A percentile compares a stretch with the other conserved stretches of the same genome.
Evolutionary conservation across 2,888 invertebrate genomes (phyloP).

Genomic region (Luperina nickerlii): DNA sequence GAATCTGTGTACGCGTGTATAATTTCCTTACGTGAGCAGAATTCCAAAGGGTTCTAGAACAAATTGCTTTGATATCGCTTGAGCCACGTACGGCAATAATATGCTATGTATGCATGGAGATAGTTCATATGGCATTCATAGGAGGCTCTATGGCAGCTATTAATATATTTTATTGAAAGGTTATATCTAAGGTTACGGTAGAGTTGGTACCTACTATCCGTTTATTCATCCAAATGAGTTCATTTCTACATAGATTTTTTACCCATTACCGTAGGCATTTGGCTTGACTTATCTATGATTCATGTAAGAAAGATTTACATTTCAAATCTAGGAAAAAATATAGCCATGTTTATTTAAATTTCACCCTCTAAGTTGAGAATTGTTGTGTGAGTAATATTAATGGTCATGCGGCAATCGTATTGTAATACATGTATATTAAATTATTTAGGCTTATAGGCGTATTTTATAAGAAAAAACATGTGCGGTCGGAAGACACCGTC

Average conservation of each 20-base stretch:
- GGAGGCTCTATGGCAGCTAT: slow-evolving; percentile 39
- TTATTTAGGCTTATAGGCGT: background rate
- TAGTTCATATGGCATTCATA: slow-evolving; percentile 44
- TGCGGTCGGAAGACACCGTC: background rate
- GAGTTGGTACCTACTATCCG: slow-evolving; percentile 5
- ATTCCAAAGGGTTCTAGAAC: slow-evolving; percentile 50
- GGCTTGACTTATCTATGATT: background rate
- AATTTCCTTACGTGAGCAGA: slow-evolving; percentile 63
- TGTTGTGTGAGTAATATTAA: background rate
- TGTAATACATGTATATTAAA: background rate
- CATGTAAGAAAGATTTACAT: background rate
- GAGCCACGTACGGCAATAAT: slow-evolving; percentile 54
- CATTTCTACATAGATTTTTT: background rate
- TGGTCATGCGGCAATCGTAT: background rate
- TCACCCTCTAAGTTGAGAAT: background rate
- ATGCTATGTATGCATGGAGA: slow-evolving; percentile 52
- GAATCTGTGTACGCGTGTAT: slow-evolving; percentile 61
- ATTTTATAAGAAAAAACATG: background rate
- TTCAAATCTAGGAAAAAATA: background rate
- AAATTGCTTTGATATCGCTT: slow-evolving; percentile 59
- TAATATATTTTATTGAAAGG: slow-evolving; percentile 50
- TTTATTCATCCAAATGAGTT: slow-evolving; percentile 9
- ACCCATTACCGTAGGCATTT: background rate
- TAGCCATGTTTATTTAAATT: background rate
- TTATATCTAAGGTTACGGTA: slow-evolving; percentile 28